Conservation (phyloP, 2,113 vertebrate genomes). For the Ceyx cyanopectus region DNA sequence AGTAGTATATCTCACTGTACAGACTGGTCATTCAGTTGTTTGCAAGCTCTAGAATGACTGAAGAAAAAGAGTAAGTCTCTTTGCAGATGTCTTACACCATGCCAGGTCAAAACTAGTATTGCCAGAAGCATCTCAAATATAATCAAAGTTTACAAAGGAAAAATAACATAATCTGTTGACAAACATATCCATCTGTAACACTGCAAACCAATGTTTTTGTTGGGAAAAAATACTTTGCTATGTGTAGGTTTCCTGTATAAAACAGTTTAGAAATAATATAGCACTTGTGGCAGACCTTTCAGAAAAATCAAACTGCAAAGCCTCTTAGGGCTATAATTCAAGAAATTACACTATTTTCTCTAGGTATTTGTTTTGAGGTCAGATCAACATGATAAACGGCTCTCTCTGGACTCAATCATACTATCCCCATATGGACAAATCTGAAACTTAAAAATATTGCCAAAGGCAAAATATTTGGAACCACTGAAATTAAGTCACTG, state of each 20-base stretch:
- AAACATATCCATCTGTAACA: neutral
- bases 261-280: neutral
- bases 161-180: neutral
- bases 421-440: conserved; percentile 7
- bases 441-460: conserved; percentile 46
- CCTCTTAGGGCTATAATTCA: neutral
- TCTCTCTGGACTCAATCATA: conserved; percentile 8
- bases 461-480: conserved; percentile 43
- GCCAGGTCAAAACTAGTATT: neutral
- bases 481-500: conserved; percentile 47
- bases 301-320: conserved; percentile 10
- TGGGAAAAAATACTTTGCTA: neutral
- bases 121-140: neutral
- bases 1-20: neutral
- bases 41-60: neutral
- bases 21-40: neutral
- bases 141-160: neutral
- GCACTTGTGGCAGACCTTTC: neutral
- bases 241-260: neutral
- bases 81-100: neutral
- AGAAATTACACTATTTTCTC: conserved; percentile 37
- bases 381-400: conserved; percentile 22
- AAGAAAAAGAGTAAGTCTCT: neutral
- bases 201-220: neutral
- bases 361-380: conserved; percentile 24